Evolutionary conservation across 2,113 vertebrate species (phyloP), one percentile per base, ranked within the genome.

Genomic region (Pachyramphus minor): DNA sequence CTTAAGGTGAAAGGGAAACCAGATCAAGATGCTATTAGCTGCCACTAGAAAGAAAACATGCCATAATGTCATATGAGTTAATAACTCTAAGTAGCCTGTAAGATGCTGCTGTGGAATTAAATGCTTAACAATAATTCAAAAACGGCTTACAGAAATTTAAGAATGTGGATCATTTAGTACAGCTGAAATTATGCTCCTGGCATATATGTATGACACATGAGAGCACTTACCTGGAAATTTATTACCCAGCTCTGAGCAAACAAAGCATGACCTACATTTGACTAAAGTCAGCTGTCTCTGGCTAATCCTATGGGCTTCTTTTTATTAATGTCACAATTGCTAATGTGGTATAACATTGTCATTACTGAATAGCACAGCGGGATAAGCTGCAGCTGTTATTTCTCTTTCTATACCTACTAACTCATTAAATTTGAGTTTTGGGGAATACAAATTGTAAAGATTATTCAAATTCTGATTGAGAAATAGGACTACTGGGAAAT

Each of bases 201-300:
- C 97, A 97, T 97, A 93, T 96, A 97, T 96, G 97, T 96, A 97
- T 97, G 97, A 97, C 97, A 98, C 98, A 96, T 33, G 97, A 98
- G 98, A 98, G 97, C 97, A 97, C 97, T 98, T 98, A 98, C 98
- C 98, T 98, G 97, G 97, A 97, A 98, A 98, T 98, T 98, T 98
- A 98, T 98, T 98, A 97, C 96, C 91, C 95, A 91, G 94, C 97
- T 98, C 97, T 97, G 97, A 98, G 96, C 97, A 98, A 98, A 98
- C 98, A 98, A 98, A 98, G 97, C 97, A 97, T 98, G 98, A 98
- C 98, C 98, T 98, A 98, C 98, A 98, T 98, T 98, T 98, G 97
- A 98, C 97, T 98, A 98, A 98, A 98, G 98, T 98, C 98, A 98
- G 97, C 98, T 98, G 98, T 98, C 97, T 97, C 95, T 96, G 95